Percentiles rank a stretch among this genome's conserved stretches.
These are phyloP conservation scores for Drosophila aff. DNA, from an alignment of 1,140 invertebrate species.

Conservation along the genomic window DNA sequence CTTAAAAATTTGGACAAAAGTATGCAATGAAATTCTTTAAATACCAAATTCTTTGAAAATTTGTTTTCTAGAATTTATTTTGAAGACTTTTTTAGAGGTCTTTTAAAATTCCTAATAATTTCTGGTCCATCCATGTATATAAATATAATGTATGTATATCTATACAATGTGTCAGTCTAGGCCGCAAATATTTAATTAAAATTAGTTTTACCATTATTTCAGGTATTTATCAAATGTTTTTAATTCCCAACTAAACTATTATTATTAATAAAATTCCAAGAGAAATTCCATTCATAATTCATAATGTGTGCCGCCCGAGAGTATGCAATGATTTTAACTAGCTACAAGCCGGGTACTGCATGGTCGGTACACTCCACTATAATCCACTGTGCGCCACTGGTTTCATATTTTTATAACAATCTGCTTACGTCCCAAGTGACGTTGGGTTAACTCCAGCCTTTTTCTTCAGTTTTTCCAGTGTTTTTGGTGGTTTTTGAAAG, in stretches of 20 bases:
- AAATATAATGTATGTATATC: no score
- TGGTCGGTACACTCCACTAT: not conserved
- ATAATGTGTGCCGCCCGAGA: not conserved
- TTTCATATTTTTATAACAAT: slow-evolving; percentile 29
- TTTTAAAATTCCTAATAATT: no score
- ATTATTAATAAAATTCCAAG: not conserved
- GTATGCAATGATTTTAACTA: no score
- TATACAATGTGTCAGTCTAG: no score
- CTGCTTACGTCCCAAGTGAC: slow-evolving; percentile 27
- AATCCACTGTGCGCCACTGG: not conserved
- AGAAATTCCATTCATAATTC: not conserved
- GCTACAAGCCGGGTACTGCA: not conserved
- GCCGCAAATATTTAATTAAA: not conserved
- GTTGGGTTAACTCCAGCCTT: slow-evolving; percentile 18
- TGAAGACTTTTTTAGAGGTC: no score
- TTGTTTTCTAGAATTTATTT: no score
- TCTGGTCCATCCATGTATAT: no score
- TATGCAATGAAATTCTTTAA: no score
- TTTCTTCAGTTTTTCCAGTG: slow-evolving; percentile 24
- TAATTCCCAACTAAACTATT: not conserved
- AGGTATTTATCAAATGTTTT: no score
- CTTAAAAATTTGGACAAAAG: no score
- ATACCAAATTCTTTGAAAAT: no score
- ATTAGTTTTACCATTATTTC: no score
- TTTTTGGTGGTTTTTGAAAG: slow-evolving; percentile 46